Base-by-base conservation (phyloP, 1,140 invertebrate species). In the Papilio aristodemus region DNA sequence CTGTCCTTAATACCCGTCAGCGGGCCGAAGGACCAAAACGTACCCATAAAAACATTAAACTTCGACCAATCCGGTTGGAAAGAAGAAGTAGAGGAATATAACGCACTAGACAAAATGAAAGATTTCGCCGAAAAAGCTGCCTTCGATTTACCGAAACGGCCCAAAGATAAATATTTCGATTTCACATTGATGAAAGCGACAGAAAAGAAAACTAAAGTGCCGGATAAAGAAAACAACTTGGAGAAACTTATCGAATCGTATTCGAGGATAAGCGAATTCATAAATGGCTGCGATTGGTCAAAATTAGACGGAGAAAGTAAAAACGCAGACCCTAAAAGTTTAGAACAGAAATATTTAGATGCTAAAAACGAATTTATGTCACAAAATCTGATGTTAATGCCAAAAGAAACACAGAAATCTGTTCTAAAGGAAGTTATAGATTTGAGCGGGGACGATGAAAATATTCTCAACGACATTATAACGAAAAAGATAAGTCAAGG, bases 311-410 rank as follows among this genome's bases (percentile, higher is more conserved):
- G 69, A 41, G 79, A 81, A 1, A 84, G 80, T 75, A 84, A 80
- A 60, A 66, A 41, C n/a, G 84, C 83, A 4, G 86, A 92, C 67
- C 78, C 85, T 0, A 87, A 90, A 59, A 81, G 83, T 9, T 69
- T 92, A 32, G 91, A 92, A 41, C 80, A 86, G 66, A 90, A 91
- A 74, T 92, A 92, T 77, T 78, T 92, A 22, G 85, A 91, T 54
- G 91, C 91, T 0, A 92, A 92, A 81, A 92, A 92, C 70, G 85
- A 91, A 69, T 92, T 90, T 58, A 92, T 92, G 91, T 87, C 86
- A 0, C 81, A 89, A 69, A 92, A 92, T 70, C 71, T 92, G 0
- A 87, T 84, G 80, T 69, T 92, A 8, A 85, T 91, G 84, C 90
- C 91, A 0, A 92, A 89, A 80, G 81, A 90, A 0, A 81, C 68